Evolutionary conservation across 1,140 invertebrate genomes (phyloP).

Genomic region (Macrobrachium nipponense): DNA sequence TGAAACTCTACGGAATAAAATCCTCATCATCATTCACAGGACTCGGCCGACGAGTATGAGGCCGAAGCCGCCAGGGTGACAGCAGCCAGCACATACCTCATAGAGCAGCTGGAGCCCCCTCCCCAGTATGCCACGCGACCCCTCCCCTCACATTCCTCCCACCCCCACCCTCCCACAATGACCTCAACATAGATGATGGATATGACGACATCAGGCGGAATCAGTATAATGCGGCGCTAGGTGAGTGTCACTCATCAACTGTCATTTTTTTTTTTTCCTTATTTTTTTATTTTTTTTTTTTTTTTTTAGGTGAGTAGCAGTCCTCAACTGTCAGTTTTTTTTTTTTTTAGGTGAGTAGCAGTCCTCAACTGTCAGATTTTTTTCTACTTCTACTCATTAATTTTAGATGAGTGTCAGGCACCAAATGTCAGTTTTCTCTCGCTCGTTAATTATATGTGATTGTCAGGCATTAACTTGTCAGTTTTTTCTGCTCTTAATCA

Average conservation of each 20-base stretch:
- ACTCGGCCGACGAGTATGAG: slow-evolving; percentile 60
- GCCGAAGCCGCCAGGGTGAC: slow-evolving; percentile 52
- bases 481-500: too few species aligned
- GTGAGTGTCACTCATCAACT: slow-evolving; percentile 19
- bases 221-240: slow-evolving; percentile 55
- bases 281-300: not conserved
- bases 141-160: slow-evolving; percentile 54
- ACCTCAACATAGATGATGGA: slow-evolving; percentile 53
- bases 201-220: slow-evolving; percentile 58
- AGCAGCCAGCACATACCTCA: slow-evolving; percentile 57
- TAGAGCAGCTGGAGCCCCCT: slow-evolving; percentile 63
- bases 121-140: slow-evolving; percentile 58
- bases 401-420: too few species aligned
- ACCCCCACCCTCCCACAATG: slow-evolving; percentile 50
- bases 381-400: too few species aligned
- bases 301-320: not conserved
- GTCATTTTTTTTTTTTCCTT: not conserved
- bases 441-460: too few species aligned
- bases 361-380: too few species aligned
- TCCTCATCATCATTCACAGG: slow-evolving; percentile 28
- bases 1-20: not conserved
- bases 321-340: too few species aligned
- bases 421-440: too few species aligned
- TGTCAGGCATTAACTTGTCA: too few species aligned
- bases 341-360: too few species aligned